Percentiles rank a stretch among this genome's conserved stretches.
These are phyloP conservation scores for Clinocottus analis DNA, from an alignment of 2,113 vertebrate genomes.

Conservation along the genomic window DNA sequence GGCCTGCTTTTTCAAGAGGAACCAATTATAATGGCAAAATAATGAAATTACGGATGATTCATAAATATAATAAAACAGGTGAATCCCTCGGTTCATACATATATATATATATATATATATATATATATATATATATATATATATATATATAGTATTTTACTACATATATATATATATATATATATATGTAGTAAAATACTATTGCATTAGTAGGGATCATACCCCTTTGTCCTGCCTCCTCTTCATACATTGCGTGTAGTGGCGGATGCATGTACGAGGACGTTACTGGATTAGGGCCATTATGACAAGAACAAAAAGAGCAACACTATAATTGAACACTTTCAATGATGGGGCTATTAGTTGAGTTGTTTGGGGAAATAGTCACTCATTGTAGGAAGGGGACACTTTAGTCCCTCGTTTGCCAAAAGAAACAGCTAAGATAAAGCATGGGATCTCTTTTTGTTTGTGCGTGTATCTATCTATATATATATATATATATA, in stretches of 20 bases:
- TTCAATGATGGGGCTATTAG: conserved; percentile 66
- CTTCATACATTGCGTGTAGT: conserved; percentile 33
- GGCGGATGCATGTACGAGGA: conserved; percentile 52
- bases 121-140: no score
- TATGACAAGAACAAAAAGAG: conserved; percentile 61
- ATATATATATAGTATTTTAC: no score
- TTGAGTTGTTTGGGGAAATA: conserved; percentile 72
- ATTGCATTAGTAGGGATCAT: background rate
- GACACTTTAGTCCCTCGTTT: conserved; percentile 7
- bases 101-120: no score
- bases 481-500: background rate
- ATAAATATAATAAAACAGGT: background rate
- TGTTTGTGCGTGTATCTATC: no score
- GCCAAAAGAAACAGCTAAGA: conserved; percentile 31
- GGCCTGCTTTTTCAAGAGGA: background rate
- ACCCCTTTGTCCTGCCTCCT: conserved; percentile 8
- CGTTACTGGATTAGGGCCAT: conserved; percentile 67
- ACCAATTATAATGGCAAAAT: background rate
- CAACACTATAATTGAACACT: conserved; percentile 71
- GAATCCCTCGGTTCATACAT: background rate
- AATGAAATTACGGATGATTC: background rate
- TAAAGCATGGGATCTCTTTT: background rate
- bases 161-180: background rate
- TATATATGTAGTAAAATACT: background rate
- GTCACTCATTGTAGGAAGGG: conserved; percentile 59